Evolutionary conservation across 1,140 invertebrate genomes (phyloP), one percentile per base, ranked within the genome.

Genomic region (Bombus huntii): DNA sequence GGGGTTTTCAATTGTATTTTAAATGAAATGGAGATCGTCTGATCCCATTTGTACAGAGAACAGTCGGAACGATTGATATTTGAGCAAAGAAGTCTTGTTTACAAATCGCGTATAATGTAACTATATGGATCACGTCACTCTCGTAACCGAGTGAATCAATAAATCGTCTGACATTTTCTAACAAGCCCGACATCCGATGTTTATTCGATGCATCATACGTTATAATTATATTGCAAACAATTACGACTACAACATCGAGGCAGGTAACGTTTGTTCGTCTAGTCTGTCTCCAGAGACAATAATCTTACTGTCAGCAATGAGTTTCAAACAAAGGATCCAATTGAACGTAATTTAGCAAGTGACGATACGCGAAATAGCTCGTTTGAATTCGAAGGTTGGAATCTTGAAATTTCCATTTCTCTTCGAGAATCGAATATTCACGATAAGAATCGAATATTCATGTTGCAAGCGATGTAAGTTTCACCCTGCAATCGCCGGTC

Each of bases 91-190:
- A 62, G 4, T 62, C 25, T n/a, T 42, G 39, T 77, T 77, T 65
- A 31, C 37, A 42, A 77, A 62, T 77, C 37, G 5, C 12, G 37
- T 37, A n/a, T 28, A 37, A 9, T 25, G 39, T 15, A 39, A 47
- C n/a, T 42, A 65, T 77, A 65, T 62, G 28, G 13, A 28, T 22
- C n/a, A 39, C 44, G 62, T 77, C 28, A 59, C n/a, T 84, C 42
- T 65, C 66, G 12, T 57, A 28, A 57, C 25, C n/a, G 15, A 31
- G 25, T 18, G 47, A 76, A 76, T 59, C 53, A 62, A 42, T 34
- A 28, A 18, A 85, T 73, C 47, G 25, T 28, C 3, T n/a, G 25
- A 70, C 42, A 71, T 47, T 77, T 28, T 77, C 15, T n/a, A 77
- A 62, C 57, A 62, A 0, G 25, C 22, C 39, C 25, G n/a, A 34